phyloP scores from a whole-genome alignment of 1,140 invertebrate species.

The Adoxophyes honmai region DNA sequence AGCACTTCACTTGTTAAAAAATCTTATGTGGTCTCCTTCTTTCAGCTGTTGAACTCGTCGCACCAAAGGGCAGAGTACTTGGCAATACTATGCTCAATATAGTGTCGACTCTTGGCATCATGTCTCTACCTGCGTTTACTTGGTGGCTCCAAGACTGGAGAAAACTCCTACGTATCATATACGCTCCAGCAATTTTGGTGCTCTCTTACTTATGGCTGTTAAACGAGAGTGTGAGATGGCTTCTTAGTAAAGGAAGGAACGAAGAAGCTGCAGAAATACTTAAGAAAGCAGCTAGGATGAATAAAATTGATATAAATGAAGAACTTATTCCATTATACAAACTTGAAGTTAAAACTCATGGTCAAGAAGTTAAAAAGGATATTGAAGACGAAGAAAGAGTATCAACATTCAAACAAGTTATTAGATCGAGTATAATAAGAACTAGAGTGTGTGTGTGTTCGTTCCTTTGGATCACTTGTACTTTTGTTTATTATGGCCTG shows the following conservation, averaged over 20 bases:
- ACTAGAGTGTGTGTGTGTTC: constrained; percentile 55
- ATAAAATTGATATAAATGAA: constrained; percentile 79
- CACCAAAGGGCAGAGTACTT: constrained; percentile 84
- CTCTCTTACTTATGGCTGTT: constrained; percentile 81
- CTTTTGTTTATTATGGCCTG: constrained; percentile 83
- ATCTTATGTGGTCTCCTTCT: too few relatives aligned
- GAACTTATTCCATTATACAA: constrained; percentile 56
- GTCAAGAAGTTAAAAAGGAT: constrained; percentile 7
- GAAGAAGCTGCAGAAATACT: constrained; percentile 79
- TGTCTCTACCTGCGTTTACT: constrained; percentile 81
- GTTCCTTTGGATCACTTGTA: constrained; percentile 68
- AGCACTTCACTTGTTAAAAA: too few relatives aligned
- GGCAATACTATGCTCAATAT: constrained; percentile 84
- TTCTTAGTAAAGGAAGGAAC: constrained; percentile 80
- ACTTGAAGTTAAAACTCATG: constrained; percentile 17
- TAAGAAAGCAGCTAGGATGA: constrained; percentile 81
- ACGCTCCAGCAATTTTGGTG: constrained; percentile 81
- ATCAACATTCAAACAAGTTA: constrained; percentile 45
- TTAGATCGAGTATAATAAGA: constrained; percentile 58
- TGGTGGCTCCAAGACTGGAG: constrained; percentile 86
- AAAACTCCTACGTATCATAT: constrained; percentile 81
- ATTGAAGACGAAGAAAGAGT: constrained; percentile 21
- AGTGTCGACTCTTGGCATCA: constrained; percentile 85
- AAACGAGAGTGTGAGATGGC: constrained; percentile 86
- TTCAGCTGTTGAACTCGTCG: constrained; percentile 88